Evolutionary conservation across 2,113 vertebrate species (phyloP), one percentile per base, ranked within the genome.

Genomic region (Lampris megalopsis): DNA sequence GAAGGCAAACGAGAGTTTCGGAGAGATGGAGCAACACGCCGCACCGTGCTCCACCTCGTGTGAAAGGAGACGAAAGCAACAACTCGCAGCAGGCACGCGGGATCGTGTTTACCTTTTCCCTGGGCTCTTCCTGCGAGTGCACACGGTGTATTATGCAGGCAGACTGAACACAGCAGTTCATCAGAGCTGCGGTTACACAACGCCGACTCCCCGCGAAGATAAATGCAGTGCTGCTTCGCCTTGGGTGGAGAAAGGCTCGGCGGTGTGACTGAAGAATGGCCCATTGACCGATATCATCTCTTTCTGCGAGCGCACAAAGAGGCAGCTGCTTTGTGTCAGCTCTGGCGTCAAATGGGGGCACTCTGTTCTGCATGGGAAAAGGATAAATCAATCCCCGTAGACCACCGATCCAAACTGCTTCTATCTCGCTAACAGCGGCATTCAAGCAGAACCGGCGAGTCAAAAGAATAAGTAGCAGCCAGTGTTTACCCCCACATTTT

Each of bases 301-400:
- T 79, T 68, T 88, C 77, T 89, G 79, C 66, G 82, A 73, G 74
- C 73, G 73, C 80, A 83, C 76, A 58, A 76, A 86, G 68, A 86
- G 79, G 75, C 86, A 82, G 87, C 89, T 91, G 90, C 70, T 86
- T 91, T 88, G 81, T 89, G 87, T 92, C 85, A 50, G 69, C 79
- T 56, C 57, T 50, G 43, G 81, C 52, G 71, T 89, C 92, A 88
- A 82, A 85, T 56, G 62, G 75, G 24, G 48, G n/a, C 60, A 60
- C 62, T 89, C 78, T 42, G 75, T 84, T 79, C 88, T 73, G 71
- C 78, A 78, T 38, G 37, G 64, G 81, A 81, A 58, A 68, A 45
- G 68, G 41, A 83, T 90, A 90, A 89, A 91, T 93, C 90, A 85
- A 63, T 66, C 62, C 56, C 70, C 5, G 59, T 36, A 68, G 72